Evolutionary conservation across 2,113 vertebrate species (phyloP), one percentile per base, ranked within the genome.

Genomic region (Colistium nudipinnis): DNA sequence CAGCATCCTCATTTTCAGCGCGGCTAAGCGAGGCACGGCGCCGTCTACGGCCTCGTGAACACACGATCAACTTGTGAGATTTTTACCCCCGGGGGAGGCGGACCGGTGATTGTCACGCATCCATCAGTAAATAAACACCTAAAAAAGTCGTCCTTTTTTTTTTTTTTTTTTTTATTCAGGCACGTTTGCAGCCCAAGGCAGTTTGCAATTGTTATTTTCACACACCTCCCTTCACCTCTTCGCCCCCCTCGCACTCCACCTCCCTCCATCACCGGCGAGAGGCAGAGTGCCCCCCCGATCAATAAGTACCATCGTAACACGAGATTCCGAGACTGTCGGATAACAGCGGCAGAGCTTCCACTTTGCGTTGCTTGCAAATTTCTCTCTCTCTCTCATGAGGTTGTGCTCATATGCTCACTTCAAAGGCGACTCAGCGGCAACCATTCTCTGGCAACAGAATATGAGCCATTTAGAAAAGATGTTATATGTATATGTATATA

Each of bases 251-350:
- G 7, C 68, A 52, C 59, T 70, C 75, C 67, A 77, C 81, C 80
- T 85, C 82, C 74, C 70, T 80, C 78, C 62, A 81, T 87, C 89
- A 84, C 44, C 38, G 41, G 49, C 16, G 72, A 77, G 71, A 81
- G 76, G 78, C 69, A 83, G 56, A 70, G 76, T 62, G 31, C 60
- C 62, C 71, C 62, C 57, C 8, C 12, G 67, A 86, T 89, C 87
- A 47, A 90, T 88, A 71, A 52, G 44, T 59, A n/a, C 66, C 84
- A 78, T 86, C 84, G 81, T 61, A 62, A 68, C 75, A 75, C 41
- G 39, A 45, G 63, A 67, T 66, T 47, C 73, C 68, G 62, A 11
- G 64, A 65, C 41, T 41, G 0, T 35, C 53, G 16, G 41, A 76
- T 65, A 56, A 31, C n/a, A 0, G 6, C 12, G 30, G 45, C 6